Conservation (phyloP, 2,888 invertebrate genomes). For the Palloptera scutellata region DNA sequence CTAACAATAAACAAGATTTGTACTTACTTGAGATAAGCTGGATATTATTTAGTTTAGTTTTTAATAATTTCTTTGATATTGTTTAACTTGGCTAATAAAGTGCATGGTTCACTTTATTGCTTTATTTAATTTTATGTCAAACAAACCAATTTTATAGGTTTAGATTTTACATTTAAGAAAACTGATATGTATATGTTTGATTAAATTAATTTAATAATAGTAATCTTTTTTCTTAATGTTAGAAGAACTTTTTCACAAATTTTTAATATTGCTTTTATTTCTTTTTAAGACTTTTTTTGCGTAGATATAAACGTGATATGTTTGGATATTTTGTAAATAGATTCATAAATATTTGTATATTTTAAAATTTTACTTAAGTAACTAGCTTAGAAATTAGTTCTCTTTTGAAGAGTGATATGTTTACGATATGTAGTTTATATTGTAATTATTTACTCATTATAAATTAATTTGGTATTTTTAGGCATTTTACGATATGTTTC, state of each 20-base stretch:
- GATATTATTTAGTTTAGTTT: too few relatives aligned
- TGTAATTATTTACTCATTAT: constrained; percentile 46
- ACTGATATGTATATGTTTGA: too few relatives aligned
- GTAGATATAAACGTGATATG: constrained; percentile 25
- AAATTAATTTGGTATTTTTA: not conserved
- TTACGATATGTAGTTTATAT: constrained; percentile 49
- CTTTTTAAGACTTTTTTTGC: constrained; percentile 15
- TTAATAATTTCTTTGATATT: too few relatives aligned
- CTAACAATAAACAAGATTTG: too few relatives aligned
- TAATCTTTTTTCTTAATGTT: not conserved
- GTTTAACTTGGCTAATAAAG: too few relatives aligned
- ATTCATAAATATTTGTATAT: not conserved
- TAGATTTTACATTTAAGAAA: too few relatives aligned
- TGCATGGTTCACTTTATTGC: too few relatives aligned
- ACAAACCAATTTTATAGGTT: too few relatives aligned
- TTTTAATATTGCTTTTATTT: constrained; percentile 28
- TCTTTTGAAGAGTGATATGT: constrained; percentile 58
- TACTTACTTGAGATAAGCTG: too few relatives aligned
- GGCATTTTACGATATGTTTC: constrained; percentile 12
- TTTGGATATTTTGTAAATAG: constrained; percentile 23
- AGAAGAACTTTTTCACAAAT: not conserved
- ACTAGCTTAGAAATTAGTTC: constrained; percentile 37
- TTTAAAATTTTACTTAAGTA: constrained; percentile 1
- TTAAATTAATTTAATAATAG: too few relatives aligned
- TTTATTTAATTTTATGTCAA: too few relatives aligned